Percentiles rank a stretch among this genome's conserved stretches.
These are phyloP conservation scores for Muscicapa adusta DNA, from an alignment of 2,113 vertebrate species.

Conservation along the genomic window DNA sequence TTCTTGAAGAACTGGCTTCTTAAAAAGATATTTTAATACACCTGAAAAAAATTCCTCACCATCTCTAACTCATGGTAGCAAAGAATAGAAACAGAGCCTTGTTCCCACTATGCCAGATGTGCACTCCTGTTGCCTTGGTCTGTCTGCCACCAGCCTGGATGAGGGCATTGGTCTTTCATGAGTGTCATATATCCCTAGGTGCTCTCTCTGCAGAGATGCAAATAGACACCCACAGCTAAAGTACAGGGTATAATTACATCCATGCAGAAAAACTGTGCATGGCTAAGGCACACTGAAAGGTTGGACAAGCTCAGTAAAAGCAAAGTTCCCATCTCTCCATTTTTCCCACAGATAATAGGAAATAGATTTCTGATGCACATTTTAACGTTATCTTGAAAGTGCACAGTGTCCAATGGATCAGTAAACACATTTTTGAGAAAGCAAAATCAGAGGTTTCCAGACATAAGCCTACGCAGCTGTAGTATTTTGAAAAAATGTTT, in stretches of 20 bases:
- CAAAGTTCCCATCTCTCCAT: not conserved
- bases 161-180: not conserved
- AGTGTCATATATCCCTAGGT: fast-evolving
- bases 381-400: not conserved
- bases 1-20: not conserved
- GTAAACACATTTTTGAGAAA: not conserved
- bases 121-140: not conserved
- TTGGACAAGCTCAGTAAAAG: not conserved
- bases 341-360: not conserved
- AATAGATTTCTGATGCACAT: not conserved
- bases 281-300: not conserved
- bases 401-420: not conserved
- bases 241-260: not conserved
- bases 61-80: not conserved
- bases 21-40: constrained; percentile 1
- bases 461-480: not conserved
- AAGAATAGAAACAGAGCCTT: not conserved
- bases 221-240: not conserved
- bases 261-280: not conserved
- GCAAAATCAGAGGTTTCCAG: not conserved
- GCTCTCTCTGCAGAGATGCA: not conserved
- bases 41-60: not conserved
- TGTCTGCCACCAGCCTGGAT: not conserved
- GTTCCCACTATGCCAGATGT: not conserved
- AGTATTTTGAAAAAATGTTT: not conserved